Evolutionary conservation across 1,140 invertebrate genomes (phyloP).

Genomic region (Sminthurinus signatus): DNA sequence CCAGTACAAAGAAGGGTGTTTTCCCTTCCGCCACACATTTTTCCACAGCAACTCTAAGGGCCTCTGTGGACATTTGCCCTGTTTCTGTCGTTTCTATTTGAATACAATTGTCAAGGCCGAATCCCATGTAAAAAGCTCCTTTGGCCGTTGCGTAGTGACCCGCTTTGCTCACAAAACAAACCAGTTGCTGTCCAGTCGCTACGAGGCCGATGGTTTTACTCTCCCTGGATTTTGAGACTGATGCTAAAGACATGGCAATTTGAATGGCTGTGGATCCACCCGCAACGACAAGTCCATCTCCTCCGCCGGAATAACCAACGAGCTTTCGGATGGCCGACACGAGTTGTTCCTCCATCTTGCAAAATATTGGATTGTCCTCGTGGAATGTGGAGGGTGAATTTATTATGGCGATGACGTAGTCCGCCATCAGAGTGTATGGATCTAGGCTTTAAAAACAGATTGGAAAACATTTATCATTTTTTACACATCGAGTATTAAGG

Average conservation of each 20-base stretch:
- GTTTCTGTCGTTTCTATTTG: too few species aligned
- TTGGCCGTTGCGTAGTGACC: slow-evolving; percentile 2
- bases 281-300: slow-evolving; percentile 18
- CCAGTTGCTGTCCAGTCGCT: background rate
- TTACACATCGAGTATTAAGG: too few species aligned
- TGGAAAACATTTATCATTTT: too few species aligned
- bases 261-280: slow-evolving; percentile 10
- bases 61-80: too few species aligned
- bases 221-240: background rate
- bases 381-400: slow-evolving; percentile 4
- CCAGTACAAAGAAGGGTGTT: slow-evolving; percentile 22
- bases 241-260: slow-evolving; percentile 8
- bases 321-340: background rate
- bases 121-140: too few species aligned
- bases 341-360: slow-evolving; percentile 16
- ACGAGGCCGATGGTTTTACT: slow-evolving; percentile 8
- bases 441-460: slow-evolving; percentile 13
- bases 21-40: too few species aligned
- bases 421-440: slow-evolving; percentile 20
- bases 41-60: too few species aligned
- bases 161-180: slow-evolving; percentile 9
- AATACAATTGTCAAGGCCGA: too few species aligned
- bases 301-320: slow-evolving; percentile 14
- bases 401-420: background rate
- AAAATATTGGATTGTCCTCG: slow-evolving; percentile 13